phyloP scores from a whole-genome alignment of 2,888 invertebrate genomes.

The Pachymerium ferrugineum region DNA sequence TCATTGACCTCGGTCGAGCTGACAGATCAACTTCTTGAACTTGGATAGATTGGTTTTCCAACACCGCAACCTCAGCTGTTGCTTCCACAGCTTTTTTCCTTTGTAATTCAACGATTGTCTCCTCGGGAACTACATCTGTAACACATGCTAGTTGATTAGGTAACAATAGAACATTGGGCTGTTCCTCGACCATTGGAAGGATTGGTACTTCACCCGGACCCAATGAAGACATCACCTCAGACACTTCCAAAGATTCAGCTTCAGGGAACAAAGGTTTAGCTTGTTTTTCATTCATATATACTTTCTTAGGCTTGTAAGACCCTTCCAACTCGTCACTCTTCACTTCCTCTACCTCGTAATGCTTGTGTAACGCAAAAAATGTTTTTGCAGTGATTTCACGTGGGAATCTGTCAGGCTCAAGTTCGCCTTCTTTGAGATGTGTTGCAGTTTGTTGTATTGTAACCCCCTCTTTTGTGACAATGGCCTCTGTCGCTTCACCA shows the following conservation, averaged over 20 bases:
- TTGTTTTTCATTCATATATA: constrained; percentile 7
- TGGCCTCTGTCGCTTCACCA: neutral
- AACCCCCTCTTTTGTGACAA: neutral
- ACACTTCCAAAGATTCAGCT: constrained; percentile 30
- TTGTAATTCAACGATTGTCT: constrained; percentile 32
- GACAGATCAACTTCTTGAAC: constrained; percentile 37
- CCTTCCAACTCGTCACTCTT: constrained; percentile 14
- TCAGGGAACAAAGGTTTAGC: neutral
- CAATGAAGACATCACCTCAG: constrained; percentile 27
- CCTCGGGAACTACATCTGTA: constrained; percentile 37
- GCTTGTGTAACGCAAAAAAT: constrained; percentile 31
- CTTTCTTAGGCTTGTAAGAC: neutral
- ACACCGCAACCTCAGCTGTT: constrained; percentile 36
- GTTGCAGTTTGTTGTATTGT: constrained; percentile 34
- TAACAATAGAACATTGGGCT: constrained; percentile 28
- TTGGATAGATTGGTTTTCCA: constrained; percentile 35
- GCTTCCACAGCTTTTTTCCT: constrained; percentile 33
- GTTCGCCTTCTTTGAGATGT: constrained; percentile 37
- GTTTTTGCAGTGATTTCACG: constrained; percentile 33
- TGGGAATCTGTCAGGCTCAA: constrained; percentile 36
- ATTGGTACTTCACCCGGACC: constrained; percentile 20
- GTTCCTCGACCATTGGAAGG: neutral
- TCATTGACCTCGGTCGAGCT: constrained; percentile 29
- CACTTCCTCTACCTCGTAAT: constrained; percentile 33
- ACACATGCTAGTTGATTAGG: constrained; percentile 36